Percentiles rank a stretch among this genome's conserved stretches.
Evolutionary conservation across 2,888 invertebrate genomes (phyloP).

Genomic region (Sceliomorpha sp.): DNA sequence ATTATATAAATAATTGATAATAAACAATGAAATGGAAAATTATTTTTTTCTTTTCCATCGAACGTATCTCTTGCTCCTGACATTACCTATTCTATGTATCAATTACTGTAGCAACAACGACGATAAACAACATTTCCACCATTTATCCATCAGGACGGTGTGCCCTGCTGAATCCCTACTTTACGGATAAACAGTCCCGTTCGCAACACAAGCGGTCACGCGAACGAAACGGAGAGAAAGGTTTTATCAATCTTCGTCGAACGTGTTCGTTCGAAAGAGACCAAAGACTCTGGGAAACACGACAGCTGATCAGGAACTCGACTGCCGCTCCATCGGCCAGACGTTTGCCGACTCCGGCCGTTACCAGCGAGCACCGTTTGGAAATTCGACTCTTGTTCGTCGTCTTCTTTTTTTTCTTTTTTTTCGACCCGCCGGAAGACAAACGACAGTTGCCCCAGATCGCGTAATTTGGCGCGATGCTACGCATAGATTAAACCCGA

Average conservation of each 20-base stretch:
- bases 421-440: constrained; percentile 24
- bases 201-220: too few relatives aligned
- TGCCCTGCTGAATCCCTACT: too few relatives aligned
- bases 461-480: constrained; percentile 32
- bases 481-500: constrained; percentile 46
- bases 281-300: constrained; percentile 1
- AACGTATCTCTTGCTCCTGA: too few relatives aligned
- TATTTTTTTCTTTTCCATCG: too few relatives aligned
- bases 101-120: too few relatives aligned
- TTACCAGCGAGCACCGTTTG: not conserved
- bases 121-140: too few relatives aligned
- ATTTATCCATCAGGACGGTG: too few relatives aligned
- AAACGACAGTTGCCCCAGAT: constrained; percentile 30
- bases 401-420: not conserved
- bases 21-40: too few relatives aligned
- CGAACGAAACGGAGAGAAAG: not conserved
- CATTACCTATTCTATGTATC: too few relatives aligned
- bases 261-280: not conserved
- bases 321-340: not conserved
- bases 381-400: not conserved
- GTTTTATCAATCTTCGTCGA: not conserved
- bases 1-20: too few relatives aligned
- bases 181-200: too few relatives aligned
- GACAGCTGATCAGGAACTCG: not conserved
- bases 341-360: not conserved